Evolutionary conservation across 1,140 invertebrate species (phyloP).

Genomic region (Pseudachorutes palmiensis): DNA sequence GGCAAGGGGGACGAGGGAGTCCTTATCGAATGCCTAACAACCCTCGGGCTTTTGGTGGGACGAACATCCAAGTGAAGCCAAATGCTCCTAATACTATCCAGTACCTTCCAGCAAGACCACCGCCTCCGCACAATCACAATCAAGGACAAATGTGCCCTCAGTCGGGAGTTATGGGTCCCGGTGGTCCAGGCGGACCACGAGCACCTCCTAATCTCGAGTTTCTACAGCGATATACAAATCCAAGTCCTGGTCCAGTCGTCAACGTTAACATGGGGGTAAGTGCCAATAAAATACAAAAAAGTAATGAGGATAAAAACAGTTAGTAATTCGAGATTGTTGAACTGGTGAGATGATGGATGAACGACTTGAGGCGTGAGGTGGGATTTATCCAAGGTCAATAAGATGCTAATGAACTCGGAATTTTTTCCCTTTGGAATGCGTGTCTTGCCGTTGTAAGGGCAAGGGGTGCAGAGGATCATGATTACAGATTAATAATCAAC

Average conservation of each 20-base stretch:
- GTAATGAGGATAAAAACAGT: conserved; percentile 6
- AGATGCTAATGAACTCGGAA: neutral
- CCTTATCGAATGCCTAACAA: conserved; percentile 32
- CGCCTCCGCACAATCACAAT: conserved; percentile 38
- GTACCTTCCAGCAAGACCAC: conserved; percentile 85
- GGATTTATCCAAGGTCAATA: neutral
- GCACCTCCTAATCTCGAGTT: conserved; percentile 73
- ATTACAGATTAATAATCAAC: neutral
- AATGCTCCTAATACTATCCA: conserved; percentile 96
- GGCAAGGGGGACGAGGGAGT: conserved; percentile 21
- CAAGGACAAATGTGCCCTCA: conserved; percentile 35
- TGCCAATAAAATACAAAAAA: no score
- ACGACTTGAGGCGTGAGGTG: neutral
- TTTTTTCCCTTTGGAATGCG: neutral
- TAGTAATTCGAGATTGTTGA: neutral
- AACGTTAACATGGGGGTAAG: conserved; percentile 39
- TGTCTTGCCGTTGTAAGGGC: no score
- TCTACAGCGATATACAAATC: conserved; percentile 76
- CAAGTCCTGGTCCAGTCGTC: conserved; percentile 41
- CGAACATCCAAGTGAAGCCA: conserved; percentile 81
- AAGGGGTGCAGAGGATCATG: neutral
- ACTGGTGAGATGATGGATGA: neutral
- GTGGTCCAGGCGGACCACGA: conserved; percentile 55
- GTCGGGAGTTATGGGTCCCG: conserved; percentile 27
- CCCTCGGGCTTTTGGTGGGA: conserved; percentile 45